Evolutionary conservation across 2,888 invertebrate species (phyloP).

Genomic region (Galerucella calmariensis): DNA sequence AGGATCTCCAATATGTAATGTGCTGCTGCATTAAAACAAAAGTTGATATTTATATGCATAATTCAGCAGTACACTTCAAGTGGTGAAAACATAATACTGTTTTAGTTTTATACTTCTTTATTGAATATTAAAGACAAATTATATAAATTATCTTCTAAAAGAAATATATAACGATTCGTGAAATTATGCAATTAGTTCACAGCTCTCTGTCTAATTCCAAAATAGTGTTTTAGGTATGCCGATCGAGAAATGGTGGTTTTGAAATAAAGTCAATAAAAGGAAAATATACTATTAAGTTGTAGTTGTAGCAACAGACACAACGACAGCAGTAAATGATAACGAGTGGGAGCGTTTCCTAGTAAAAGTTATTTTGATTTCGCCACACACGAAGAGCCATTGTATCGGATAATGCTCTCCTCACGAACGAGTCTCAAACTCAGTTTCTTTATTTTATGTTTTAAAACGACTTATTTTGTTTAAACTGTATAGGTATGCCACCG

Average conservation of each 20-base stretch:
- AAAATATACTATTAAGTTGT: conserved; percentile 39
- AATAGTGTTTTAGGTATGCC: conserved; percentile 25
- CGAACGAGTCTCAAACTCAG: conserved; percentile 52
- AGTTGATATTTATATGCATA: too few relatives aligned
- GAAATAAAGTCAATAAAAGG: conserved; percentile 39
- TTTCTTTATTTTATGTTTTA: conserved; percentile 34
- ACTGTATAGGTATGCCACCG: conserved; percentile 5
- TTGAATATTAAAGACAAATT: too few relatives aligned
- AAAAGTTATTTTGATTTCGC: conserved; percentile 55
- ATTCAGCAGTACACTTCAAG: too few relatives aligned
- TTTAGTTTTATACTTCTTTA: too few relatives aligned
- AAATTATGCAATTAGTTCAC: background rate
- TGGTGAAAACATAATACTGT: too few relatives aligned
- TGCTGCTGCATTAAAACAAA: too few relatives aligned
- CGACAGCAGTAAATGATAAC: conserved; percentile 50
- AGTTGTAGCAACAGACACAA: conserved; percentile 33
- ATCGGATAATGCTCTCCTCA: conserved; percentile 59
- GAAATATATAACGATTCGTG: background rate
- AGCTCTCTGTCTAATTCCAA: conserved; percentile 15
- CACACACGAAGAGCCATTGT: conserved; percentile 61
- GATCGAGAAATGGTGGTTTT: conserved; percentile 22
- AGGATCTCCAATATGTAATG: too few relatives aligned
- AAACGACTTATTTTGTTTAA: conserved; percentile 33
- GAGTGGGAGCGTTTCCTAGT: conserved; percentile 56
- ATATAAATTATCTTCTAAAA: background rate